Evolutionary conservation across 2,113 vertebrate genomes (phyloP).

Genomic region (Syrrhaptes paradoxus): DNA sequence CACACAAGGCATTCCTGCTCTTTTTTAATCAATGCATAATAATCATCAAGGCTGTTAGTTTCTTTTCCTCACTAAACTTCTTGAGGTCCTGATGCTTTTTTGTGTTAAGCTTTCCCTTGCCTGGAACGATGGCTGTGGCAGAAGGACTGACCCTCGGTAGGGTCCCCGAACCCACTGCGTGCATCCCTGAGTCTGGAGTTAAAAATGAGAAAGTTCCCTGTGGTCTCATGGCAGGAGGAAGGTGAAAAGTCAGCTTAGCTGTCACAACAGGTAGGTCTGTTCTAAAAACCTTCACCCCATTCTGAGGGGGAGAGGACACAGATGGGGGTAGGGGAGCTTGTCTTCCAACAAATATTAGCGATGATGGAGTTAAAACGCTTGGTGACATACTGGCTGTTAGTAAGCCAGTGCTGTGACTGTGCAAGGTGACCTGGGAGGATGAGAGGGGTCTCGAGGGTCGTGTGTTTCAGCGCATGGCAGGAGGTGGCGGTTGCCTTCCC

Average conservation of each 20-base stretch:
- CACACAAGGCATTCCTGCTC: background rate
- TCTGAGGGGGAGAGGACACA: background rate
- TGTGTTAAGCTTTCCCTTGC: background rate
- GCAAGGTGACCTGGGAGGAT: background rate
- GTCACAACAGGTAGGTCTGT: background rate
- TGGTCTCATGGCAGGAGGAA: background rate
- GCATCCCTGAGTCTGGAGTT: background rate
- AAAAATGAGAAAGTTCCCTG: background rate
- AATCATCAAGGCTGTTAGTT: background rate
- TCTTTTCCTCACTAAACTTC: background rate
- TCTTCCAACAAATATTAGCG: background rate
- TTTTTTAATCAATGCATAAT: background rate
- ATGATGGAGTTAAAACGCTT: background rate
- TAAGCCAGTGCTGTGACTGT: background rate
- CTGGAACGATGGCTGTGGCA: background rate
- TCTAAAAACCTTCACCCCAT: background rate
- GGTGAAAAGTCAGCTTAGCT: background rate
- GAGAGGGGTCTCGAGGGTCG: background rate
- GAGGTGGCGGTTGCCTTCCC: background rate
- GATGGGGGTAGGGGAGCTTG: too few relatives aligned
- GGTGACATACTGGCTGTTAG: background rate
- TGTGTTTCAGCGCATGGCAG: accelerated
- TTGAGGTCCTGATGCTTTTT: background rate
- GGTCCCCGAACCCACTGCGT: background rate
- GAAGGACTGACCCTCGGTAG: background rate